A percentile compares a stretch with the other conserved stretches of the same genome.
phyloP scores from a whole-genome alignment of 1,140 invertebrate species.

The Papilio dardanus region DNA sequence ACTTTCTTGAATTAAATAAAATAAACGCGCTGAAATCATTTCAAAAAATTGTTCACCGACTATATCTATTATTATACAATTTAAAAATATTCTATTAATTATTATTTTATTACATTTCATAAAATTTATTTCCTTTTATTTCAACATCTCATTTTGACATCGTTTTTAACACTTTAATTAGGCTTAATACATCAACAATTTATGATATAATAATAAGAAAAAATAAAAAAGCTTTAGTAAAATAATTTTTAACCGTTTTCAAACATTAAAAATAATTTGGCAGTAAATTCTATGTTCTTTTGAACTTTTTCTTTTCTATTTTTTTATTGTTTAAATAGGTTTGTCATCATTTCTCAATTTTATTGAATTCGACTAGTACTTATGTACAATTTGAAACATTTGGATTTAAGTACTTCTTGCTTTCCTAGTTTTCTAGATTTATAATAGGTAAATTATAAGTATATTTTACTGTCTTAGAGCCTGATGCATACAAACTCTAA shows the following conservation, averaged over 20 bases:
- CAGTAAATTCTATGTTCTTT: no score
- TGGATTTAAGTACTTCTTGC: background rate
- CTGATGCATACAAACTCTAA: background rate
- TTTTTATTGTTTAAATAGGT: no score
- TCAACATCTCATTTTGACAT: conserved; percentile 11
- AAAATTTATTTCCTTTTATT: conserved; percentile 1
- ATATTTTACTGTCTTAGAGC: background rate
- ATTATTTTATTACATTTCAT: conserved; percentile 12
- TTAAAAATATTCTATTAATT: no score
- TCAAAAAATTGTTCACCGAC: conserved; percentile 24
- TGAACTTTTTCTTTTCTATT: no score
- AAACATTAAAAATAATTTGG: no score
- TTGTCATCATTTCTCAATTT: no score
- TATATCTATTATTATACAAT: background rate
- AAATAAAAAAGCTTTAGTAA: background rate
- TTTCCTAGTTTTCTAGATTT: background rate
- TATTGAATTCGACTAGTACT: no score
- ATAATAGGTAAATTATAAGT: background rate
- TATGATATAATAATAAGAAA: background rate
- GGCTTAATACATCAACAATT: conserved; percentile 17
- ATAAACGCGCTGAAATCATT: background rate
- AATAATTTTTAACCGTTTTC: background rate
- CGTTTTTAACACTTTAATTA: conserved; percentile 27
- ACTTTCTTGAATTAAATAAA: background rate
- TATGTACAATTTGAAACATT: no score